These are phyloP conservation scores for Pseudotriccus pelzelni DNA, from an alignment of 2,797 vertebrate genomes.

Conservation along the genomic window DNA sequence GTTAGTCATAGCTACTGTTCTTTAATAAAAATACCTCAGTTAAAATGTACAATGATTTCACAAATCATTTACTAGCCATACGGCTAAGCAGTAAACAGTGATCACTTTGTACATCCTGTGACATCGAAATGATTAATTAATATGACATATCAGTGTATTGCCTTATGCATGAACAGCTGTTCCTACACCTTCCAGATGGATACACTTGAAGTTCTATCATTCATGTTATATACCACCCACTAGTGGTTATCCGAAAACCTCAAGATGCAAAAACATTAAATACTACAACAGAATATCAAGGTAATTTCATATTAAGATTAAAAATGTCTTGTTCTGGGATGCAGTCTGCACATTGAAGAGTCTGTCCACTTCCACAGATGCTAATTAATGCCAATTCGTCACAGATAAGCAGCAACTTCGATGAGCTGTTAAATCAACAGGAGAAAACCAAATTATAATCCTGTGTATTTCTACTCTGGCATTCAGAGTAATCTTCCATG, in stretches of 20 bases:
- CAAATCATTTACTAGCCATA: neutral
- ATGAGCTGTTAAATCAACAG: neutral
- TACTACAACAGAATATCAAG: neutral
- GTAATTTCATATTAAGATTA: neutral
- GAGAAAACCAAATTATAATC: neutral
- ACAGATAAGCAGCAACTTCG: neutral
- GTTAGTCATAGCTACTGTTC: neutral
- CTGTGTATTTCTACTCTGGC: neutral
- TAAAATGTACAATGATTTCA: neutral
- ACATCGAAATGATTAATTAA: neutral
- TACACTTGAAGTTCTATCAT: neutral
- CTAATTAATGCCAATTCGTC: neutral
- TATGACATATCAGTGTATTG: neutral
- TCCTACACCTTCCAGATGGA: neutral
- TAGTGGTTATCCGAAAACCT: neutral
- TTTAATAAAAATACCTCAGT: neutral
- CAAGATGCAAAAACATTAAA: neutral
- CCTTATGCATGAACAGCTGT: neutral
- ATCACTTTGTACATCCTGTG: neutral
- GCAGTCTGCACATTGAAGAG: neutral
- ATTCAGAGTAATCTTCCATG: neutral
- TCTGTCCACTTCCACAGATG: neutral
- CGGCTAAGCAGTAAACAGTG: neutral
- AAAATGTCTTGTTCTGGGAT: neutral
- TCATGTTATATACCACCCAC: neutral